These are phyloP conservation scores for Alces alces DNA, from an alignment of 2,113 vertebrate genomes.

Conservation along the genomic window DNA sequence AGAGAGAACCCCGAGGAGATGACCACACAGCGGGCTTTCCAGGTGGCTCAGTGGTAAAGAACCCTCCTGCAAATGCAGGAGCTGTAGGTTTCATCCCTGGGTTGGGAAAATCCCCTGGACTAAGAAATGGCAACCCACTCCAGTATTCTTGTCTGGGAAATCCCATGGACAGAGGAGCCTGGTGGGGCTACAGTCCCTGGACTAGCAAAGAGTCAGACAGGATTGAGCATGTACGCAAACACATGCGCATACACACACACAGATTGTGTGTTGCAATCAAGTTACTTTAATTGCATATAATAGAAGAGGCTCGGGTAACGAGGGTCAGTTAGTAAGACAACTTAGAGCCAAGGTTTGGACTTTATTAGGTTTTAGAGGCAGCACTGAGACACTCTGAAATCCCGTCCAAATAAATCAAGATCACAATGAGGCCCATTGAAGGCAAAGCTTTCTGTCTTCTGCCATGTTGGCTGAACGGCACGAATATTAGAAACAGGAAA, in stretches of 20 bases:
- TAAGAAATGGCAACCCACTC: background rate
- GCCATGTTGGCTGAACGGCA: too few relatives aligned
- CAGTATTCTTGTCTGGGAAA: background rate
- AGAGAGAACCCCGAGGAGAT: fast-evolving
- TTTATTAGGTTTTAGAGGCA: conserved; percentile 7
- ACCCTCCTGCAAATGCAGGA: background rate
- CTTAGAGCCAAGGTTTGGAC: background rate
- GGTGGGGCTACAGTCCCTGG: background rate
- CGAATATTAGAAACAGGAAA: background rate
- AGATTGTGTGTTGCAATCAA: background rate
- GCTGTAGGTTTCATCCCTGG: background rate
- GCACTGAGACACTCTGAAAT: background rate
- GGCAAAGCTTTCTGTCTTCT: background rate
- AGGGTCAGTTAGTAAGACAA: background rate
- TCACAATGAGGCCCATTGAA: background rate
- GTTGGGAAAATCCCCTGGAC: background rate
- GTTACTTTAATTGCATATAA: background rate
- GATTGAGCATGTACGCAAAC: fast-evolving
- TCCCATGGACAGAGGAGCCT: background rate
- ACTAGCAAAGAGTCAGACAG: background rate
- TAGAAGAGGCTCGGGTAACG: background rate
- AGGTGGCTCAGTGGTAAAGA: background rate
- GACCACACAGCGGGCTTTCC: background rate
- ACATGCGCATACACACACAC: background rate
- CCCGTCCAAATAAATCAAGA: background rate